Percentiles rank a stretch among this genome's conserved stretches.
These are phyloP conservation scores for Pseudocheirus occidentalis DNA, from an alignment of 2,797 vertebrate species.

Conservation along the genomic window DNA sequence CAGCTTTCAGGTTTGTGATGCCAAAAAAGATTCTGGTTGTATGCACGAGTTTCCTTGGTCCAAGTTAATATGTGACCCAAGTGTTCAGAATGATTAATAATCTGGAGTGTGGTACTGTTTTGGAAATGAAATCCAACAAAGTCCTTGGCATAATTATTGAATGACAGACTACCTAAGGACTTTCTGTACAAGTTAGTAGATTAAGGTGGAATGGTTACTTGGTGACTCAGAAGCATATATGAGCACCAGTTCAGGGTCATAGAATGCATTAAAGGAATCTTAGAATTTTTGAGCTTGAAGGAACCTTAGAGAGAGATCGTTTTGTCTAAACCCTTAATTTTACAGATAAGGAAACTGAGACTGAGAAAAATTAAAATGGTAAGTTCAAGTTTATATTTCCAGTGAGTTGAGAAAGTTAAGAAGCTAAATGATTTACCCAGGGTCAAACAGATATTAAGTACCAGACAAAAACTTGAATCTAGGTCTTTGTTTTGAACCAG, in stretches of 20 bases:
- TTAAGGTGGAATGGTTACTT: background rate
- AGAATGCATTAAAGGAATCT: background rate
- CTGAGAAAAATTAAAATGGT: too few species aligned
- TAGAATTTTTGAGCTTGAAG: background rate
- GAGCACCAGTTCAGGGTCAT: background rate
- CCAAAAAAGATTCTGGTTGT: constrained; percentile 55
- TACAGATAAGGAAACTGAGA: background rate
- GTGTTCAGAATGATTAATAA: constrained; percentile 62
- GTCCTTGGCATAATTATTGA: background rate
- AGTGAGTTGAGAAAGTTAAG: background rate
- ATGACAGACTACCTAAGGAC: background rate
- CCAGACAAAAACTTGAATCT: background rate
- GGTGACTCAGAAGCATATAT: background rate
- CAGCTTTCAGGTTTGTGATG: constrained; percentile 39
- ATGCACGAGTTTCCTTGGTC: constrained; percentile 60
- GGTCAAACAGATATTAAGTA: background rate
- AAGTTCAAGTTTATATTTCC: background rate
- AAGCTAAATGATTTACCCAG: background rate
- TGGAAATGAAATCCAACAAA: constrained; percentile 8
- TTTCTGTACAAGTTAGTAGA: background rate
- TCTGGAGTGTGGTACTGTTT: background rate
- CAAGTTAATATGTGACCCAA: constrained; percentile 40
- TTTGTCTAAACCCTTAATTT: background rate
- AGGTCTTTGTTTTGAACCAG: background rate
- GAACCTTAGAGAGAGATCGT: constrained; percentile 7